A percentile compares a stretch with the other conserved stretches of the same genome.
Evolutionary conservation across 2,113 vertebrate species (phyloP).

Genomic region (Ctenodactylus gundi): DNA sequence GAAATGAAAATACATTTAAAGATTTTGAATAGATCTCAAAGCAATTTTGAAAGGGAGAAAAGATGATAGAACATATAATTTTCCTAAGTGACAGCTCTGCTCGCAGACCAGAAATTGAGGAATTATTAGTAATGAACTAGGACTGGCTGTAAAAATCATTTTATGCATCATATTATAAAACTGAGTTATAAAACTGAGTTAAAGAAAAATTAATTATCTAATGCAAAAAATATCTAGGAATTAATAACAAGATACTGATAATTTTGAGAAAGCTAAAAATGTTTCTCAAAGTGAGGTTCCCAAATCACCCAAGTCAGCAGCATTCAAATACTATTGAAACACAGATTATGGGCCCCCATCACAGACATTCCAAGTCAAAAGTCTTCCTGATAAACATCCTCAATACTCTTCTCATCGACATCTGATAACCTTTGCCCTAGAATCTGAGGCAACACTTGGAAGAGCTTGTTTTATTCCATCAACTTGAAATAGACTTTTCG

Average conservation of each 20-base stretch:
- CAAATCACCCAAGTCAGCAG: not conserved
- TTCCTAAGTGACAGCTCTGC: not conserved
- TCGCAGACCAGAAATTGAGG: not conserved
- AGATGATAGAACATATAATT: not conserved
- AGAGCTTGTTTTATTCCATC: not conserved
- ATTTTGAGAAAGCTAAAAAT: not conserved
- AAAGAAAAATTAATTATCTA: constrained; percentile 22
- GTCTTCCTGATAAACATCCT: not conserved
- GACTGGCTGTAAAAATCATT: not conserved
- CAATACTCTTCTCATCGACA: not conserved
- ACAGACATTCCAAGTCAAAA: not conserved
- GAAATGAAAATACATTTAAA: not conserved
- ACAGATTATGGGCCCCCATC: not conserved
- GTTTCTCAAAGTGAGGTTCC: not conserved
- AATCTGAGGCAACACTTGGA: not conserved
- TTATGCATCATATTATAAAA: not conserved
- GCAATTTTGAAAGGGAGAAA: not conserved
- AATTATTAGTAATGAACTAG: not conserved
- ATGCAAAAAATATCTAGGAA: not conserved
- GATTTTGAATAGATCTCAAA: constrained; percentile 4
- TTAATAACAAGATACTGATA: not conserved
- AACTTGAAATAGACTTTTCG: not conserved
- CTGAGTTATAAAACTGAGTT: not conserved
- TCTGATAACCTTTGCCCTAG: not conserved
- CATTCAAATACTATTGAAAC: not conserved